phyloP scores from a whole-genome alignment of 2,113 vertebrate species.

The Spilogale gracilis region DNA sequence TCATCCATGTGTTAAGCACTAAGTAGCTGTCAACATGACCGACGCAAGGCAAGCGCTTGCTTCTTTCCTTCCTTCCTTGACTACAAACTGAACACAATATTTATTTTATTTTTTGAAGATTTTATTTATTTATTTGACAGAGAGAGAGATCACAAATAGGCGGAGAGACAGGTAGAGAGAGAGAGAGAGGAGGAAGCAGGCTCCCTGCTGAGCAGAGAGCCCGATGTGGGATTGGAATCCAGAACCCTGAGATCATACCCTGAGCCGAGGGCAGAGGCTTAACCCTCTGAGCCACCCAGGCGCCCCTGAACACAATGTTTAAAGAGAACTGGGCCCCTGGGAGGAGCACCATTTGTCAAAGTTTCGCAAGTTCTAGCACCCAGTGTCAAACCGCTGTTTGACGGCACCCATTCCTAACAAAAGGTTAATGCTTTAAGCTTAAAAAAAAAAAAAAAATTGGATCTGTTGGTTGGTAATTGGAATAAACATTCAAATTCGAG shows the following conservation, averaged over 20 bases:
- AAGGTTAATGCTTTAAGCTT: constrained; percentile 89
- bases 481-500: constrained; percentile 93
- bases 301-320: neutral
- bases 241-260: too few species aligned
- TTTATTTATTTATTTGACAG: too few species aligned
- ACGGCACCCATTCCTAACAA: constrained; percentile 80
- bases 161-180: too few species aligned
- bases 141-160: too few species aligned
- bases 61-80: neutral
- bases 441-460: constrained; percentile 83
- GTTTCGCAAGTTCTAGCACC: neutral
- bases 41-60: neutral
- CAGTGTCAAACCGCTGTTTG: constrained; percentile 67
- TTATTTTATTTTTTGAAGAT: too few species aligned
- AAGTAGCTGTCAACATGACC: neutral
- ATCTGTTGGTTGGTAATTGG: constrained; percentile 92
- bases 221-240: too few species aligned
- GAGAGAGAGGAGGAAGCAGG: too few species aligned
- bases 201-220: too few species aligned
- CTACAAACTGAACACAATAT: neutral
- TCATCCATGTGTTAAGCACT: neutral
- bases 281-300: too few species aligned
- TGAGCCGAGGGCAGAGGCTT: too few species aligned
- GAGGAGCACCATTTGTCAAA: constrained; percentile 67
- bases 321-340: neutral